phyloP scores from a whole-genome alignment of 2,888 invertebrate genomes.

The Platycheirus rosarum region DNA sequence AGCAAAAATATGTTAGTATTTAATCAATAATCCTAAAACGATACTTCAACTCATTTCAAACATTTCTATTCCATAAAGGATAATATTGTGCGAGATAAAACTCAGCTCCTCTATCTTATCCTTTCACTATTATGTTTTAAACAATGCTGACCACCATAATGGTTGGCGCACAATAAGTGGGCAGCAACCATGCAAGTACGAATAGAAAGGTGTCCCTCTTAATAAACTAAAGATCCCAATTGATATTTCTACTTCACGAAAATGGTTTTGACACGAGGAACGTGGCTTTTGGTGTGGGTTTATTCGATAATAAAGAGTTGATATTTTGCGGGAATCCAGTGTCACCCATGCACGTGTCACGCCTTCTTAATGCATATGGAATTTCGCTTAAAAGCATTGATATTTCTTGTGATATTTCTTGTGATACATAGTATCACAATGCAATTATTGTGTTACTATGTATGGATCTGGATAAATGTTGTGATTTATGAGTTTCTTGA shows the following conservation, averaged over 20 bases:
- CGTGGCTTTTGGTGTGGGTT: slow-evolving; percentile 44
- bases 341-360: too few relatives aligned
- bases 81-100: slow-evolving; percentile 16
- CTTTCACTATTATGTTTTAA: slow-evolving; percentile 25
- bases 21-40: too few relatives aligned
- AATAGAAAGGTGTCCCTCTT: not conserved
- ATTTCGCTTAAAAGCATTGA: too few relatives aligned
- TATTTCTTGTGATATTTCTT: too few relatives aligned
- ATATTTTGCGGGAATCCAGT: too few relatives aligned
- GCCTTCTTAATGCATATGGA: too few relatives aligned
- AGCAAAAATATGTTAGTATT: too few relatives aligned
- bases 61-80: slow-evolving; percentile 48
- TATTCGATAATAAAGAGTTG: too few relatives aligned
- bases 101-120: not conserved
- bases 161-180: slow-evolving; percentile 24
- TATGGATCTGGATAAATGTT: too few relatives aligned
- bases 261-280: slow-evolving; percentile 32
- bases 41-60: slow-evolving; percentile 55
- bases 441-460: too few relatives aligned
- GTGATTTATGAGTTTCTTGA: too few relatives aligned
- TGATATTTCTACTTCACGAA: slow-evolving; percentile 19
- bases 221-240: slow-evolving; percentile 13
- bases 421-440: too few relatives aligned
- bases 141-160: slow-evolving; percentile 21
- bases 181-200: slow-evolving; percentile 13